phyloP scores from a whole-genome alignment of 2,113 vertebrate genomes.

The Notechis scutatus region DNA sequence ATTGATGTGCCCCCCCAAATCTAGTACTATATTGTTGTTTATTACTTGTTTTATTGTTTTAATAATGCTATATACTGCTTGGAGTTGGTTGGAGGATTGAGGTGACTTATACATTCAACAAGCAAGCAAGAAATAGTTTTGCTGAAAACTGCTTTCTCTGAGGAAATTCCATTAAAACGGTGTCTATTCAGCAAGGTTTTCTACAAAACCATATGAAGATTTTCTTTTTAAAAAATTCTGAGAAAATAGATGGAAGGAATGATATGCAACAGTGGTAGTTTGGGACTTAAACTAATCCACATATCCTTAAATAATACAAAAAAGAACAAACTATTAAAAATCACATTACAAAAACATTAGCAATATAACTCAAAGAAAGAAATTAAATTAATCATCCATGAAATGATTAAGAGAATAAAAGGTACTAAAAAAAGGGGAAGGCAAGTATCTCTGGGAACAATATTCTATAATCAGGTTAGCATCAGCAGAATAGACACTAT shows the following conservation, averaged over 20 bases:
- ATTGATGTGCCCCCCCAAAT: neutral
- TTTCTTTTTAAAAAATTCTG: neutral
- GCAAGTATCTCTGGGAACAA: neutral
- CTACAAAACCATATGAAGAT: neutral
- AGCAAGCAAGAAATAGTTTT: neutral
- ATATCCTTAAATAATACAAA: neutral
- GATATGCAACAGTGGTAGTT: neutral
- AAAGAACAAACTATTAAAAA: neutral
- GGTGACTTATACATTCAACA: neutral
- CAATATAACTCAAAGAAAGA: neutral
- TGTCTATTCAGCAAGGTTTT: neutral
- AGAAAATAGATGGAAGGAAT: neutral
- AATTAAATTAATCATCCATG: neutral
- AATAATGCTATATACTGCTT: neutral
- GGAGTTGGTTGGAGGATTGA: neutral
- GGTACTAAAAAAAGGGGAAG: neutral
- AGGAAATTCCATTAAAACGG: neutral
- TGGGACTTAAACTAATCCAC: neutral
- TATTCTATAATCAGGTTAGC: neutral
- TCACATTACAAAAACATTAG: neutral
- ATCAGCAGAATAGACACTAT: neutral
- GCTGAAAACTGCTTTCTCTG: neutral
- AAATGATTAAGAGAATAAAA: neutral
- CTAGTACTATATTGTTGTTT: neutral
- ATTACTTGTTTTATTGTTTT: neutral